Percentiles rank a stretch among this genome's conserved stretches.
Conservation (phyloP, 2,113 vertebrate genomes). For the Caloenas nicobarica region DNA sequence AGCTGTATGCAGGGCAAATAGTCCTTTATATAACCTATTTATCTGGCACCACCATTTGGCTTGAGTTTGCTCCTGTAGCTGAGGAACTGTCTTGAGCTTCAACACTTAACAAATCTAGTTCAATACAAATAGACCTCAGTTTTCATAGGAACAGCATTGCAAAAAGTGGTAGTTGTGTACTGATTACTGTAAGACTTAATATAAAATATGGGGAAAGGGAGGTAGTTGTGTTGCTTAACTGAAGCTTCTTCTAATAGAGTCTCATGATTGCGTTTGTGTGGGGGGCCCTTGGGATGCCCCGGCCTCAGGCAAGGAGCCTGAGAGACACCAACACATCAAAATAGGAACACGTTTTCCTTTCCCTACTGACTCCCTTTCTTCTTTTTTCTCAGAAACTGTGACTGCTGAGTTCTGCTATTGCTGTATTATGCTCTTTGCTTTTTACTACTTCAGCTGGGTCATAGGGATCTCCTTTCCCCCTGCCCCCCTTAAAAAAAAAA, state of each 20-base stretch:
- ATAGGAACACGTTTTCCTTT: not conserved
- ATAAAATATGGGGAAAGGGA: not conserved
- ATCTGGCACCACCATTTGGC: not conserved
- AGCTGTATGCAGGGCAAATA: not conserved
- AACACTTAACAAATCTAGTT: not conserved
- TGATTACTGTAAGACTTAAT: not conserved
- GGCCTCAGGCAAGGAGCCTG: constrained; percentile 1
- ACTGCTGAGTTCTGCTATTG: not conserved
- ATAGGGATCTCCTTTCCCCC: not conserved
- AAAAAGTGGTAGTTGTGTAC: not conserved
- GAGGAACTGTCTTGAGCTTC: not conserved
- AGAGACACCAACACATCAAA: not conserved
- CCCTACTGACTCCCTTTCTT: not conserved
- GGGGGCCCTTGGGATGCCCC: not conserved
- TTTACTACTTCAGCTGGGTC: not conserved
- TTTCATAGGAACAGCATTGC: not conserved
- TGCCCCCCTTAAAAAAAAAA: no score
- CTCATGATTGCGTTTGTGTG: not conserved
- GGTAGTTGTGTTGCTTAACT: not conserved
- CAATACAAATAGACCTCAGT: not conserved
- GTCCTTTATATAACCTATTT: not conserved
- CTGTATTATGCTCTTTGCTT: not conserved
- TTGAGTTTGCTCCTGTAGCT: not conserved
- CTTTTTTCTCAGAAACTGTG: not conserved
- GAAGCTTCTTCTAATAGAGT: not conserved